Evolutionary conservation across 2,113 vertebrate genomes (phyloP).

Genomic region (Chaenocephalus aceratus): DNA sequence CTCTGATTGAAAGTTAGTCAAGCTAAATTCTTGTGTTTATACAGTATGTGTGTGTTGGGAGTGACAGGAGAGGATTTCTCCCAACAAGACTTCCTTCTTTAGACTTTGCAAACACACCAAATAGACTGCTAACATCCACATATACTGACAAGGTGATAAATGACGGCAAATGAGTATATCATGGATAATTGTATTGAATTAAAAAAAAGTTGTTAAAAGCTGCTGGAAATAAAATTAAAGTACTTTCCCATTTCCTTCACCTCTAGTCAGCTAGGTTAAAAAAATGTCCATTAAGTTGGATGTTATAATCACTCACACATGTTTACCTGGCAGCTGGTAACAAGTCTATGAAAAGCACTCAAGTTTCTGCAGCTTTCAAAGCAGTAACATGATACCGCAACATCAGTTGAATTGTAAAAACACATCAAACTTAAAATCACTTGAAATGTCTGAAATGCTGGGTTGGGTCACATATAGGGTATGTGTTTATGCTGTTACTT

Average conservation of each 20-base stretch:
- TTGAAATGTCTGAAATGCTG: conserved; percentile 10
- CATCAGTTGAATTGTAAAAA: conserved; percentile 18
- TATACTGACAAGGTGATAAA: not conserved
- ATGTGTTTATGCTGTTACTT: conserved; percentile 7
- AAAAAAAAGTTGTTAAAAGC: not conserved
- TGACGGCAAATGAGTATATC: conserved; percentile 8
- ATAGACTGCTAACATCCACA: conserved; percentile 9
- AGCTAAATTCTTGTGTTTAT: conserved; percentile 29
- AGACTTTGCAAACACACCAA: conserved; percentile 34
- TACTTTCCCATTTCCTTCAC: conserved; percentile 36
- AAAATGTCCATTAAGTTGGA: conserved; percentile 46
- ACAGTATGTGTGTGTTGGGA: conserved; percentile 12
- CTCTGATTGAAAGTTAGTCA: conserved; percentile 25
- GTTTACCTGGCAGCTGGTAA: conserved; percentile 53
- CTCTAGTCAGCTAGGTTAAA: conserved; percentile 23
- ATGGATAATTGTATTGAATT: not conserved
- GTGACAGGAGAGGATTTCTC: conserved; percentile 50
- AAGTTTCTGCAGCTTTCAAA: conserved; percentile 35
- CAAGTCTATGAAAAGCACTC: conserved; percentile 5
- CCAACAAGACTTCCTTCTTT: conserved; percentile 30
- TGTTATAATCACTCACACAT: conserved; percentile 68
- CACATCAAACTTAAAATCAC: not conserved
- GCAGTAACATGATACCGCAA: conserved; percentile 17
- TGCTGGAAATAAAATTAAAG: conserved; percentile 1
- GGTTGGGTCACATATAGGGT: not conserved